A percentile compares a stretch with the other conserved stretches of the same genome.
phyloP scores from a whole-genome alignment of 1,140 invertebrate genomes.

The Lethrus apterus region DNA sequence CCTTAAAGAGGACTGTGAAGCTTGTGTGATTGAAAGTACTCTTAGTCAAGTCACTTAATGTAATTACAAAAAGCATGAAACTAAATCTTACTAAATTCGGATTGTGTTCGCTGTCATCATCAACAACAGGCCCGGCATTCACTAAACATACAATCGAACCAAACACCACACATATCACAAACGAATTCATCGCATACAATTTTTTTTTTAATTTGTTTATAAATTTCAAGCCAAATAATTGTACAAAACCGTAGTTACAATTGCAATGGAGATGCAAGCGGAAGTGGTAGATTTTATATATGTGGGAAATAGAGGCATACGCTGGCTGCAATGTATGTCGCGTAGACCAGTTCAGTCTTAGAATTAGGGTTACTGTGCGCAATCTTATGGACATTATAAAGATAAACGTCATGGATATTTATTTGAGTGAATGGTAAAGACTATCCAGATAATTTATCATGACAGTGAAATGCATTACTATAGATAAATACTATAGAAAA shows the following conservation, averaged over 20 bases:
- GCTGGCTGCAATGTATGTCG: slow-evolving; percentile 37
- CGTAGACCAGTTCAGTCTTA: slow-evolving; percentile 37
- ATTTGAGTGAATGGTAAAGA: too few relatives aligned
- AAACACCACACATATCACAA: slow-evolving; percentile 37
- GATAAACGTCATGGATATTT: too few relatives aligned
- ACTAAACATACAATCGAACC: slow-evolving; percentile 21
- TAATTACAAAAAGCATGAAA: not conserved
- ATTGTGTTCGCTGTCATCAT: slow-evolving; percentile 32
- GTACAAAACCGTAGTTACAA: slow-evolving; percentile 37
- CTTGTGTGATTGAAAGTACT: too few relatives aligned
- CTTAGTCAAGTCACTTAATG: too few relatives aligned
- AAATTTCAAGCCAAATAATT: slow-evolving; percentile 1
- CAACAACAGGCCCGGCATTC: slow-evolving; percentile 35
- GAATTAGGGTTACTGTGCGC: slow-evolving; percentile 36
- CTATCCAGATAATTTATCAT: too few relatives aligned
- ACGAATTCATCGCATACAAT: slow-evolving; percentile 24
- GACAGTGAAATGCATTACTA: too few relatives aligned
- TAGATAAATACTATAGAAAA: too few relatives aligned
- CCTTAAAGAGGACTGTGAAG: too few relatives aligned
- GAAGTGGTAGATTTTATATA: slow-evolving; percentile 39
- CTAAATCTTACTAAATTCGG: slow-evolving; percentile 34
- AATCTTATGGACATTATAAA: not conserved
- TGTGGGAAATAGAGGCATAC: slow-evolving; percentile 15
- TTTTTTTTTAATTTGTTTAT: slow-evolving; percentile 11
- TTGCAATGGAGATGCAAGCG: slow-evolving; percentile 33